Evolutionary conservation across 2,797 vertebrate genomes (phyloP), one percentile per base, ranked within the genome.

Genomic region (Gambelia wislizenii): DNA sequence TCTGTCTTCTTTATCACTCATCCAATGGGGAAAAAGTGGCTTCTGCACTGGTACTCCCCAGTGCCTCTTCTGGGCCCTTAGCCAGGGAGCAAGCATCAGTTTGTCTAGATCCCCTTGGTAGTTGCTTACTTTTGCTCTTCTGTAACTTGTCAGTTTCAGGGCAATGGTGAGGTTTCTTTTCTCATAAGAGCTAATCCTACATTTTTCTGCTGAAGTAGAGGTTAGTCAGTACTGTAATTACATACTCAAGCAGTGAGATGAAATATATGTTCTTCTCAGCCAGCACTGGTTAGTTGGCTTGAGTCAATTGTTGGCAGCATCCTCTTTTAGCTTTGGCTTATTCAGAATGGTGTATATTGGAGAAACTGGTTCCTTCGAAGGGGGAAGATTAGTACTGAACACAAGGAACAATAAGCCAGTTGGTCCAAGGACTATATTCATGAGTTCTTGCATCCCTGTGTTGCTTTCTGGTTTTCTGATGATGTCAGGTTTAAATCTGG

Each of bases 51-150:
- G 94, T 90, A 78, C 78, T 91, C 85, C 44, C 30, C 22, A 13
- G 75, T 89, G 89, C 86, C 70, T 20, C n/a, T 75, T 3, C 39
- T 44, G 39, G 87, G 94, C 92, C 88, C n/a, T n/a, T n/a, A n/a
- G n/a, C n/a, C n/a, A n/a, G n/a, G n/a, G n/a, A n/a, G n/a, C 78
- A 42, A 89, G 70, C 87, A n/a, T 91, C 91, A 92, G 93, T 95
- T 89, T 95, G 89, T 86, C 90, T 81, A 90, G 92, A 95, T 92
- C 92, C 61, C 42, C 79, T 78, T 13, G 84, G 95, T 94, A 91
- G 92, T 64, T 20, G 27, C 91, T 92, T 95, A 95, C 92, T 95
- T 92, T 42, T 88, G 22, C 89, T 59, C 91, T 89, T 70, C 81
- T 64, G 72, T 8, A 87, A 2, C 90, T 88, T 90, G 78, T 70